Conservation (phyloP, 2,113 vertebrate species). For the Anolis sagrei region DNA sequence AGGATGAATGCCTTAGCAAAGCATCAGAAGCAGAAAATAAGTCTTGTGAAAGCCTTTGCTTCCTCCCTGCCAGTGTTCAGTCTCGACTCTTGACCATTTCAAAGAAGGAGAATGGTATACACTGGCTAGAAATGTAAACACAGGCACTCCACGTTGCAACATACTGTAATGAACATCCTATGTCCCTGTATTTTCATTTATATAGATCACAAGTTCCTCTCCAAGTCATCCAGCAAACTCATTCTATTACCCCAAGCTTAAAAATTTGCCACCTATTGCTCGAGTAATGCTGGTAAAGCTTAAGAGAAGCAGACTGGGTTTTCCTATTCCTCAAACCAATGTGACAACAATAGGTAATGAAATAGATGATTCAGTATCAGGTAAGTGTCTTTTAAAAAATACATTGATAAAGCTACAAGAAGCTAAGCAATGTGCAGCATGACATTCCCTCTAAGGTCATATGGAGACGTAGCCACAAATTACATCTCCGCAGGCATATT, state of each 20-base stretch:
- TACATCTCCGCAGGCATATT: not conserved
- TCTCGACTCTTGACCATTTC: too few species aligned
- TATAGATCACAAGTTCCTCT: constrained; percentile 91
- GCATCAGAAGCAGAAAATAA: too few species aligned
- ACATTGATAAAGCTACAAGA: not conserved
- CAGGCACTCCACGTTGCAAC: not conserved
- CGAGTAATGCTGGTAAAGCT: constrained; percentile 87
- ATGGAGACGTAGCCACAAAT: not conserved
- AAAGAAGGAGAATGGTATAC: not conserved
- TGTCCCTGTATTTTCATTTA: not conserved
- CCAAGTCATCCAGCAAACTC: constrained; percentile 96
- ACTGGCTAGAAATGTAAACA: not conserved
- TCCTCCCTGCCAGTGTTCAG: too few species aligned
- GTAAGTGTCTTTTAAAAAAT: constrained; percentile 73
- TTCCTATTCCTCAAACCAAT: constrained; percentile 79
- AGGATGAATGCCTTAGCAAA: too few species aligned
- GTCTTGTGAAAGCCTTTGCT: too few species aligned
- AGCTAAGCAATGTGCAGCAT: not conserved
- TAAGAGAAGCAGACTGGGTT: constrained; percentile 82
- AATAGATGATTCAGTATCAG: constrained; percentile 83
- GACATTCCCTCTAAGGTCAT: not conserved
- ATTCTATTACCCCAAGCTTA: constrained; percentile 94
- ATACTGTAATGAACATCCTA: not conserved
- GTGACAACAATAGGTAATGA: constrained; percentile 85
- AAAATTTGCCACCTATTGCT: constrained; percentile 92